A percentile compares a stretch with the other conserved stretches of the same genome.
Conservation (phyloP, 2,888 invertebrate species). For the Ectemnius lituratus region DNA sequence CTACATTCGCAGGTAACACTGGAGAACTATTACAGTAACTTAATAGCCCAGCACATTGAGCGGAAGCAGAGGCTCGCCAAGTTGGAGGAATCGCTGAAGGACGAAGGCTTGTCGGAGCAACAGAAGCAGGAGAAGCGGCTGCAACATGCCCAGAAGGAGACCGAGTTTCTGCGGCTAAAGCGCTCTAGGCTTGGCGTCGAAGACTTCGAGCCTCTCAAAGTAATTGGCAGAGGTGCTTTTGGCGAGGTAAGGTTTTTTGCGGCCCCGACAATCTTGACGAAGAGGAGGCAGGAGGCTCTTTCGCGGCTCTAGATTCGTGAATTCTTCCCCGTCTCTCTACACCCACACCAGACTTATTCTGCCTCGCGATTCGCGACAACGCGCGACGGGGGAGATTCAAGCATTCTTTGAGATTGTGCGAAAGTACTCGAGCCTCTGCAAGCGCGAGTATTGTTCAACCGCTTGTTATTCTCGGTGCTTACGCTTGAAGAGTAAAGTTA, state of each 20-base stretch:
- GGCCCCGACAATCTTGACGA: background rate
- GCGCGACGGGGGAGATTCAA: background rate
- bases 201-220: slow-evolving; percentile 98
- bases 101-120: slow-evolving; percentile 95
- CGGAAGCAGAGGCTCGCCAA: slow-evolving; percentile 96
- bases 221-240: slow-evolving; percentile 95
- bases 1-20: slow-evolving; percentile 83
- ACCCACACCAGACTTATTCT: slow-evolving; percentile 5
- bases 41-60: slow-evolving; percentile 98
- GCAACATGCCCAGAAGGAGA: slow-evolving; percentile 98
- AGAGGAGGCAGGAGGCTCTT: background rate
- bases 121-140: slow-evolving; percentile 96
- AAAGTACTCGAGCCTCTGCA: no score
- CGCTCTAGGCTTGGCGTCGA: slow-evolving; percentile 97
- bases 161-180: slow-evolving; percentile 97
- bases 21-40: slow-evolving; percentile 99
- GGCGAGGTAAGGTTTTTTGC: slow-evolving; percentile 81
- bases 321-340: background rate
- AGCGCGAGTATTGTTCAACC: no score
- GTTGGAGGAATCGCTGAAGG: slow-evolving; percentile 97
- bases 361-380: background rate
- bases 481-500: no score
- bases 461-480: no score
- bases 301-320: background rate
- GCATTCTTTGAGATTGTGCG: slow-evolving; percentile 4